Base-by-base conservation (phyloP, 2,797 vertebrate species). In the Leptatherina wallacei region DNA sequence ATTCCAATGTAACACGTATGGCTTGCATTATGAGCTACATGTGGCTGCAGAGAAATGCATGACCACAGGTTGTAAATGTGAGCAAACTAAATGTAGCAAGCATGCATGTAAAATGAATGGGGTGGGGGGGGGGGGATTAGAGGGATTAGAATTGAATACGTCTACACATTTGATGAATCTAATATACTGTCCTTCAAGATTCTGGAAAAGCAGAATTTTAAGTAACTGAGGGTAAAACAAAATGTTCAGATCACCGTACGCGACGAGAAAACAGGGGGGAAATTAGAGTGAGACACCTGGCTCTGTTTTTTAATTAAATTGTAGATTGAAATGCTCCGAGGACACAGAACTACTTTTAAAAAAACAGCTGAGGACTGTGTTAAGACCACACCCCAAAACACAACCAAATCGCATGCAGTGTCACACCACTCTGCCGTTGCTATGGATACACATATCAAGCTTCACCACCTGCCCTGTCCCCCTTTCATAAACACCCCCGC, bases 371-470 rank as follows among this genome's bases (percentile, higher is more conserved):
- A 76, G 68, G 64, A 13, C 79, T 56, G 71, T 2, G 10, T 36
- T 42, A 24, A 83, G 61, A 72, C 82, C 88, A 78, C 87, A 77
- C 88, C 88, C 87, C 80, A 64, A 77, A 88, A 88, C 75, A 81
- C 80, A 40, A 75, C 69, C 78, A 83, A 90, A 83, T 87, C 87
- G 77, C 91, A 89, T 84, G 81, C 86, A 81, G 85, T 88, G 84
- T 85, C 77, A 85, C 83, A 81, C 88, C 83, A 83, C 88, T 88
- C 82, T 73, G 75, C 63, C 22, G 88, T 93, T 88, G 75, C 88
- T 72, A 92, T 92, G 90, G 92, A 86, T 85, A 93, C 93, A 84
- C 86, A 83, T 88, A 92, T 91, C 89, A 91, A 93, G 89, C 90
- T 90, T 88, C 89, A 86, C 88, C 93, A 94, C 92, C 92, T 93